Conservation (phyloP, 2,797 vertebrate species). For the Phoeniculus purpureus region DNA sequence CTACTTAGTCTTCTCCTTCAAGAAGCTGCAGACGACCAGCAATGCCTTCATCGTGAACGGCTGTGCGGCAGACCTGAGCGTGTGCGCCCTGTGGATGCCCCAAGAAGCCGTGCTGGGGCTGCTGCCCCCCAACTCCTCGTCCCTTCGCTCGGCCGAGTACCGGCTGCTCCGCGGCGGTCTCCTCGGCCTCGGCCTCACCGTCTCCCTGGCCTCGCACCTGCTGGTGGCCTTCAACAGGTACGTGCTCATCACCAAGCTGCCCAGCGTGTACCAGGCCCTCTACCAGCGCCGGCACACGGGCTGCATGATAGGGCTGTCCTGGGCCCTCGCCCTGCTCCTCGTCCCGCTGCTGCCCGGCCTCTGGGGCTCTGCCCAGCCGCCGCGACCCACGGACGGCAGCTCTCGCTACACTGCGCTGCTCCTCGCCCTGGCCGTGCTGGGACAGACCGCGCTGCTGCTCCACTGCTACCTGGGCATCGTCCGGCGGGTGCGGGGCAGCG, state of each 20-base stretch:
- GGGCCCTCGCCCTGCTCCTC: conserved; percentile 82
- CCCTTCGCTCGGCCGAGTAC: conserved; percentile 66
- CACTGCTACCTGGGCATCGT: conserved; percentile 88
- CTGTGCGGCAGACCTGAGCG: conserved; percentile 84
- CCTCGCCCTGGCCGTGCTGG: conserved; percentile 80
- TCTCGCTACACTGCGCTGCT: conserved; percentile 77
- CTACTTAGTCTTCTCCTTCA: conserved; percentile 85
- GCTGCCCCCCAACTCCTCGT: conserved; percentile 72
- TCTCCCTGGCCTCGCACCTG: conserved; percentile 86
- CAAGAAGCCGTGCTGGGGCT: conserved; percentile 84
- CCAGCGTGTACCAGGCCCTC: conserved; percentile 85
- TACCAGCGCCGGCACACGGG: conserved; percentile 84
- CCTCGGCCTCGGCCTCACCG: conserved; percentile 84
- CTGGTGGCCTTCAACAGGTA: conserved; percentile 88
- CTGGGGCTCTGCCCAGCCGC: conserved; percentile 52
- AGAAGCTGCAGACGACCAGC: conserved; percentile 87
- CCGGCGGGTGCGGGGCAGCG: conserved; percentile 84
- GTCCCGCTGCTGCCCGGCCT: conserved; percentile 80
- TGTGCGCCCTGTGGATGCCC: conserved; percentile 90
- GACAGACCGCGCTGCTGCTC: conserved; percentile 82
- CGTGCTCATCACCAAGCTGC: conserved; percentile 86
- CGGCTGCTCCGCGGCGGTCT: conserved; percentile 78
- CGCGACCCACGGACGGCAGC: conserved; percentile 37
- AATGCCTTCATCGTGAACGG: conserved; percentile 90
- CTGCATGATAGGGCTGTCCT: conserved; percentile 85